Conservation (phyloP, 2,113 vertebrate genomes). For the Gobiocypris rarus region DNA sequence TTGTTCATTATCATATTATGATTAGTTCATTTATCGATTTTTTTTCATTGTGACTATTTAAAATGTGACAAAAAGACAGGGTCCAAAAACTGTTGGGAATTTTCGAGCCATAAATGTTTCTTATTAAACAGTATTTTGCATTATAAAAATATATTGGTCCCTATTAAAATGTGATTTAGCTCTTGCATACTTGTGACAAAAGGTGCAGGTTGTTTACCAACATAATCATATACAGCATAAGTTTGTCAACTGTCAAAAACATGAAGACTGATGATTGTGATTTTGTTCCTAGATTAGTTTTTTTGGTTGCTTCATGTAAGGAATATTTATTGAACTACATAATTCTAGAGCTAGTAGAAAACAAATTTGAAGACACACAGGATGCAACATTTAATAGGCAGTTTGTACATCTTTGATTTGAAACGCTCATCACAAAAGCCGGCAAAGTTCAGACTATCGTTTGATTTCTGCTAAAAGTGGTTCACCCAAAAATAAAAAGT, state of each 20-base stretch:
- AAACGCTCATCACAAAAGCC: neutral
- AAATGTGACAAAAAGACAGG: neutral
- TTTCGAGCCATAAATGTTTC: neutral
- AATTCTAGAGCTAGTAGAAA: neutral
- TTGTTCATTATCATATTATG: too few species aligned
- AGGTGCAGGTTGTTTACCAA: neutral
- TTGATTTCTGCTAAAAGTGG: neutral
- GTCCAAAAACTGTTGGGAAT: neutral
- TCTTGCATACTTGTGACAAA: neutral
- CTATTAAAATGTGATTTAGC: neutral
- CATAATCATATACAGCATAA: neutral
- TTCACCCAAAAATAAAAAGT: slow-evolving; percentile 2
- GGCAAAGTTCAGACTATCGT: neutral
- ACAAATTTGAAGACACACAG: neutral
- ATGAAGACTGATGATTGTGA: neutral
- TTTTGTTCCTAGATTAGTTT: neutral
- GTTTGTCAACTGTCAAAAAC: neutral
- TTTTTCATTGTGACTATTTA: neutral
- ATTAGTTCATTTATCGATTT: neutral
- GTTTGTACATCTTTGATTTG: neutral
- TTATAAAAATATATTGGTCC: neutral
- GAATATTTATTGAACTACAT: neutral
- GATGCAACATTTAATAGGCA: neutral
- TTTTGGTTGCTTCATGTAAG: neutral
- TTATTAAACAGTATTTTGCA: neutral